Evolutionary conservation across 35 echinoderm and acorn worm genomes (phyloP).

Genomic region (Chiridota heheva): DNA sequence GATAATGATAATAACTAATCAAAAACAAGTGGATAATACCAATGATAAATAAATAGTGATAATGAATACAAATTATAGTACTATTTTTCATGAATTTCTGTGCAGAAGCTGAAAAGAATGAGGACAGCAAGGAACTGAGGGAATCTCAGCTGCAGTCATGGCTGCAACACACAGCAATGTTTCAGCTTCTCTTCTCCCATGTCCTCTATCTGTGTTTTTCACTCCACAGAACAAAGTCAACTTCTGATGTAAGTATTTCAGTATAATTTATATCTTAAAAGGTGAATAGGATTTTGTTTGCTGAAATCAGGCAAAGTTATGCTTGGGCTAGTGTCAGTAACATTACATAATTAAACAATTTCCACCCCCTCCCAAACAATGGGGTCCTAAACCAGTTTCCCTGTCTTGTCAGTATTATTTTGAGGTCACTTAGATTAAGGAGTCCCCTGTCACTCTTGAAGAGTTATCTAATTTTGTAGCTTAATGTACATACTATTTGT

Average conservation of each 20-base stretch:
- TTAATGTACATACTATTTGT: no score
- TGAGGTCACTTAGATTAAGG: neutral
- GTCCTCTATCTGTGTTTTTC: conserved; percentile 69
- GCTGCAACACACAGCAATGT: conserved; percentile 73
- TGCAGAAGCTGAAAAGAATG: neutral
- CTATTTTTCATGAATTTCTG: no score
- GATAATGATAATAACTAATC: no score
- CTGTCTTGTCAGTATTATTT: neutral
- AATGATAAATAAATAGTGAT: no score
- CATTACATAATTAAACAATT: neutral
- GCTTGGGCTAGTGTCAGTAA: neutral
- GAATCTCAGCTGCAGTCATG: conserved; percentile 58
- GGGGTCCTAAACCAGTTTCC: neutral
- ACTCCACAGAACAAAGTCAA: conserved; percentile 24
- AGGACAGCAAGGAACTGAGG: conserved; percentile 2
- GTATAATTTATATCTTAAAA: neutral
- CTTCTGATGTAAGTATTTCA: conserved; percentile 35
- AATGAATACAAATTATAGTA: no score
- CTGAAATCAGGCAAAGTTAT: neutral
- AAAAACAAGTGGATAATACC: no score
- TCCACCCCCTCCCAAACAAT: no score
- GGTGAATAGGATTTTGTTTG: neutral
- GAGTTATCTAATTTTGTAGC: no score
- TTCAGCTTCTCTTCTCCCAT: conserved; percentile 65
- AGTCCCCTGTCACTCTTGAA: neutral